A percentile compares a stretch with the other conserved stretches of the same genome.
phyloP scores from a whole-genome alignment of 2,797 vertebrate species.

The Onychomys arenicola region DNA sequence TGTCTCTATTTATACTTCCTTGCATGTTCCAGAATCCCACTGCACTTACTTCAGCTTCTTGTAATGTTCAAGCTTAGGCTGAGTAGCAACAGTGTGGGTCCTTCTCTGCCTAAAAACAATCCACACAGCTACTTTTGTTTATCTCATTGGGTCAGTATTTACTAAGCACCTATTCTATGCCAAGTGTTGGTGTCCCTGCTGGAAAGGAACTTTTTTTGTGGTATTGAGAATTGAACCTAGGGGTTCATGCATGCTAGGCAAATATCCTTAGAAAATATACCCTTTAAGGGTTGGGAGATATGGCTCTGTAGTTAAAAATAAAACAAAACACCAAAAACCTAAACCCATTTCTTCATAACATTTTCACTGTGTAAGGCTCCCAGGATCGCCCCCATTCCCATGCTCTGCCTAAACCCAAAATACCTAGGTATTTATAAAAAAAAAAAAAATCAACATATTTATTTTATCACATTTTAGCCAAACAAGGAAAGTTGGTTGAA shows the following conservation, averaged over 20 bases:
- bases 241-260: not conserved
- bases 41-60: not conserved
- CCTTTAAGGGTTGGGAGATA: not conserved
- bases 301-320: not conserved
- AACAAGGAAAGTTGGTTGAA: constrained; percentile 2
- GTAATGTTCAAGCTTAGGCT: not conserved
- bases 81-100: not conserved
- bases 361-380: constrained; percentile 6
- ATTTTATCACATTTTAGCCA: not conserved
- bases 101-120: constrained; percentile 7
- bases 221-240: not conserved
- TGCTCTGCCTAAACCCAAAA: not conserved
- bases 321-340: not conserved
- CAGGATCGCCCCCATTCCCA: not conserved
- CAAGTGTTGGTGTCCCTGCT: not conserved
- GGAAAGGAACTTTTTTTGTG: not conserved
- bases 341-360: not conserved
- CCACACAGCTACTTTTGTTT: not conserved
- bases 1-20: not conserved
- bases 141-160: constrained; percentile 26
- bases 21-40: constrained; percentile 14
- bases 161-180: not conserved
- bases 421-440: constrained; percentile 39
- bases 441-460: constrained; percentile 21
- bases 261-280: not conserved